A percentile compares a stretch with the other conserved stretches of the same genome.
Conservation (phyloP, 2,888 invertebrate species). For the Lasiommata megera region DNA sequence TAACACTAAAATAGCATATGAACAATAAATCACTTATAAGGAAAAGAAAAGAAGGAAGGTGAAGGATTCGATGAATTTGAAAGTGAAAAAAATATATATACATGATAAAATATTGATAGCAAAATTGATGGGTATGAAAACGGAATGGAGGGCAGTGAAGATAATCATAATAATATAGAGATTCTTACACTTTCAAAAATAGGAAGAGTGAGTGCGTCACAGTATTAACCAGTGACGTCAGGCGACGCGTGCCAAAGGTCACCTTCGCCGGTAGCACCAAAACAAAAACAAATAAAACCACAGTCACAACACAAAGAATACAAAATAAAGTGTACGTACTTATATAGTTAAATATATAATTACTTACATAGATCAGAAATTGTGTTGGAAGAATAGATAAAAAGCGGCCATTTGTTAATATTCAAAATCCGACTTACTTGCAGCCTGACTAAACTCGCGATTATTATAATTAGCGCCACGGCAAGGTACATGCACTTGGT, state of each 20-base stretch:
- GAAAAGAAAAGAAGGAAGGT: not conserved
- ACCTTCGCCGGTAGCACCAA: slow-evolving; percentile 21
- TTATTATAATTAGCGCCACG: slow-evolving; percentile 73
- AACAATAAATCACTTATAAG: not conserved
- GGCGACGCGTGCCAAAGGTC: slow-evolving; percentile 24
- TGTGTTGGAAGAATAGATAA: slow-evolving; percentile 36
- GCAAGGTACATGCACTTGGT: slow-evolving; percentile 75
- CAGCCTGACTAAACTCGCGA: slow-evolving; percentile 73
- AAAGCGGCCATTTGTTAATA: slow-evolving; percentile 32
- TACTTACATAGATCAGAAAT: slow-evolving; percentile 32
- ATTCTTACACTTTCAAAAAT: slow-evolving; percentile 22
- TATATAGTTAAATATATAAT: slow-evolving; percentile 20
- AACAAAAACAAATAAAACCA: slow-evolving; percentile 17
- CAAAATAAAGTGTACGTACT: slow-evolving; percentile 8
- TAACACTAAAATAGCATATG: not conserved
- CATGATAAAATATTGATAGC: not conserved
- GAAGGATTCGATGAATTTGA: not conserved
- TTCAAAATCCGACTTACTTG: slow-evolving; percentile 60
- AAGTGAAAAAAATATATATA: not conserved
- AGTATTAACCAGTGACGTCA: slow-evolving; percentile 17
- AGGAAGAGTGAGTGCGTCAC: slow-evolving; percentile 19
- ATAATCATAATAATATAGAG: slow-evolving; percentile 5
- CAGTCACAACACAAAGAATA: slow-evolving; percentile 14
- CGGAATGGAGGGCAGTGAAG: not conserved
- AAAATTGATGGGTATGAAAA: not conserved